phyloP scores from a whole-genome alignment of 1,140 invertebrate genomes.

The Propsilocerus akamusi region DNA sequence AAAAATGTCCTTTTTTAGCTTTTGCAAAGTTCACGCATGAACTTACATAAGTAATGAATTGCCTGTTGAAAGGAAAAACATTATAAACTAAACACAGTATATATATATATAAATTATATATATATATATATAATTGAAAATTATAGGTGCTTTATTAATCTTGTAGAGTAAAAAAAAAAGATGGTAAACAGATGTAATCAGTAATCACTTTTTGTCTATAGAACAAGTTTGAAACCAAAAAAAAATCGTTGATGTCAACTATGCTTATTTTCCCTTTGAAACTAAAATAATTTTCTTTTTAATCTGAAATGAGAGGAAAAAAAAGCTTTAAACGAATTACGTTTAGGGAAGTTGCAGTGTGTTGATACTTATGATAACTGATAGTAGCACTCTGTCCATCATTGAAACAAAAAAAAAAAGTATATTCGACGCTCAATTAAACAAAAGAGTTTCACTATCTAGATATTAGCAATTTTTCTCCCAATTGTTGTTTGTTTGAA shows the following conservation, averaged over 20 bases:
- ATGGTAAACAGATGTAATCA: neutral
- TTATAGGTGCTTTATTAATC: constrained; percentile 3
- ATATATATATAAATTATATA: neutral
- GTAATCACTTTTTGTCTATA: neutral
- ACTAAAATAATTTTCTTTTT: neutral
- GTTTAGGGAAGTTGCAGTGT: too few species aligned
- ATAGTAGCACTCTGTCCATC: too few species aligned
- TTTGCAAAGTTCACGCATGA: neutral
- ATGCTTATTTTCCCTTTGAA: neutral
- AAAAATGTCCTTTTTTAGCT: neutral
- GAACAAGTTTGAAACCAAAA: neutral
- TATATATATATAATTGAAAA: neutral
- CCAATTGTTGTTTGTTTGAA: too few species aligned
- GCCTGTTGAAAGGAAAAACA: neutral
- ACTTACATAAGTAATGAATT: neutral
- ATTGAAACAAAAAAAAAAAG: neutral
- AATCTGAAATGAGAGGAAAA: neutral
- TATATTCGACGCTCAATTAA: neutral
- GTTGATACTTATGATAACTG: too few species aligned
- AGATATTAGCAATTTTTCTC: too few species aligned
- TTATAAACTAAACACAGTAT: neutral
- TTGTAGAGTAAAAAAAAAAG: neutral
- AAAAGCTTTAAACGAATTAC: neutral
- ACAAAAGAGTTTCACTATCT: neutral
- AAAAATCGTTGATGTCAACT: neutral